These are phyloP conservation scores for Sarcophilus harrisii DNA, from an alignment of 2,797 vertebrate genomes.

Conservation along the genomic window DNA sequence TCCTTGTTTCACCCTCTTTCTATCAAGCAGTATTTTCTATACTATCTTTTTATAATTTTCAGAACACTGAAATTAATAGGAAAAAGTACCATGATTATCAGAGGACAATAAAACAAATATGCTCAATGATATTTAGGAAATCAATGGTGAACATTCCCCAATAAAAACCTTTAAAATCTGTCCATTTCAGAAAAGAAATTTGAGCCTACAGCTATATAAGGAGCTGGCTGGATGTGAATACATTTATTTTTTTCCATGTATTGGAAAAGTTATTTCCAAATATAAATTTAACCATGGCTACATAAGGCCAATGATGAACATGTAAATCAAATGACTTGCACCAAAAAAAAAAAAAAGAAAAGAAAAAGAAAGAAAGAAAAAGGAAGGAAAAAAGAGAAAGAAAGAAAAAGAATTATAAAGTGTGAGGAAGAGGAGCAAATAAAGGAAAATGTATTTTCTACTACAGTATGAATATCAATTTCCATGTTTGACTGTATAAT, in stretches of 20 bases:
- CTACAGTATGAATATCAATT: conserved; percentile 62
- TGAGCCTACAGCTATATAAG: background rate
- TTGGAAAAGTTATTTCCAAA: conserved; percentile 51
- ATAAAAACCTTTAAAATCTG: conserved; percentile 57
- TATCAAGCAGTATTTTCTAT: conserved; percentile 33
- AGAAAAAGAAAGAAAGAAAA: conserved; percentile 33
- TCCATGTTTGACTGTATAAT: conserved; percentile 21
- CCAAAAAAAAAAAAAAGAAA: background rate
- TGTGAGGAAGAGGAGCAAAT: conserved; percentile 50
- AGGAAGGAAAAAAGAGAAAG: conserved; percentile 38
- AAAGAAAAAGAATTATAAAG: conserved; percentile 30
- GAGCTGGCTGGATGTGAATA: background rate
- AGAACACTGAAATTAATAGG: conserved; percentile 31
- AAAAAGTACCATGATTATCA: conserved; percentile 37
- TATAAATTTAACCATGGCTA: conserved; percentile 11
- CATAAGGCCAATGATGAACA: conserved; percentile 22
- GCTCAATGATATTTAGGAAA: conserved; percentile 68
- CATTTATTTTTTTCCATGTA: conserved; percentile 43
- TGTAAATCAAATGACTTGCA: conserved; percentile 13
- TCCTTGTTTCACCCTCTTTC: background rate
- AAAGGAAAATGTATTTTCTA: conserved; percentile 68
- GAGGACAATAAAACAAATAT: conserved; percentile 11
- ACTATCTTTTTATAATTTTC: conserved; percentile 52
- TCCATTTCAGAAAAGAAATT: conserved; percentile 64
- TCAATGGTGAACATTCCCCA: conserved; percentile 15